Evolutionary conservation across 2,113 vertebrate genomes (phyloP), one percentile per base, ranked within the genome.

Genomic region (Salvelinus fontinalis): DNA sequence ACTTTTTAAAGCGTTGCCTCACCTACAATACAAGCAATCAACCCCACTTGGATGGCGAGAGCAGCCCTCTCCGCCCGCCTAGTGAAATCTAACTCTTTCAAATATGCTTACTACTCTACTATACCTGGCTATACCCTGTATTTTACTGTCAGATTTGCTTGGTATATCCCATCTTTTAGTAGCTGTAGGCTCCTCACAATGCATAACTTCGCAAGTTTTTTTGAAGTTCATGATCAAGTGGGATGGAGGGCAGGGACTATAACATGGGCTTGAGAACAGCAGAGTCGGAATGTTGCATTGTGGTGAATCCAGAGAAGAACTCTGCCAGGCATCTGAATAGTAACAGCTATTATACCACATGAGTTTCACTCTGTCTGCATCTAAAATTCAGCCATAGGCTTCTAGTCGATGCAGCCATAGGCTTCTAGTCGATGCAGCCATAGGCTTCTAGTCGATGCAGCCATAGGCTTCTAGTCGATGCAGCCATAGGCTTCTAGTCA

Each of bases 201-300:
- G 80, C 81, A 84, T 65, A 84, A 84, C 22, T 85, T 77, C 80
- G 83, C 83, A 84, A 71, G 80, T 89, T 88, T 76, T 44, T 81
- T 67, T 75, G 29, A 85, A 79, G 75, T 82, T 81, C 75, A 72
- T 70, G 49, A 88, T 85, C 79, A 86, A 81, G 84, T 80, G 39
- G 39, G 39, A 11, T 44, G 78, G 80, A 90, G 82, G 82, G 79
- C 83, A 85, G 75, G 79, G 78, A 80, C 71, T 82, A 62, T 74
- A 75, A 81, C 76, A 84, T 77, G 71, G 67, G 77, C 70, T 74
- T 6, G 59, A 49, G 74, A 85, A 79, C 65, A 88, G 86, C 82
- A 8, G 51, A 22, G 65, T 92, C 90, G 91, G 91, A 89, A 88
- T 77, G 70, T 85, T 85, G 75, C 76, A 83, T 81, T 83, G 75